Percentiles rank a stretch among this genome's conserved stretches.
Evolutionary conservation across 2,113 vertebrate species (phyloP).

Genomic region (Ictidomys tridecemlineatus): DNA sequence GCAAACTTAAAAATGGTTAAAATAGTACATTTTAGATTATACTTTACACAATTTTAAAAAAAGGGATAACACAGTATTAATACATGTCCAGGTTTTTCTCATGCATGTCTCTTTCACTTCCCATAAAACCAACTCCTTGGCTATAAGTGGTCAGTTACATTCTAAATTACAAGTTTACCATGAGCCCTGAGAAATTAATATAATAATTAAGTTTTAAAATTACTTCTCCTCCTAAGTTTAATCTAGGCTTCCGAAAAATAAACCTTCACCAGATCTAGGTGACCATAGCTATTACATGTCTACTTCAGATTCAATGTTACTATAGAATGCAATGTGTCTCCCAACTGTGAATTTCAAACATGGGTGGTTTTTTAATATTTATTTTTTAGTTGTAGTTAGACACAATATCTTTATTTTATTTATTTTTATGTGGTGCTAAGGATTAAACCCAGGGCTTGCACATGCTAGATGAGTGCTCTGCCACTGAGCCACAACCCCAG

Average conservation of each 20-base stretch:
- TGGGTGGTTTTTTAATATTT: neutral
- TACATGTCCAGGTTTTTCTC: conserved; percentile 1
- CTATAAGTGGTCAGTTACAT: neutral
- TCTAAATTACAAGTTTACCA: conserved; percentile 13
- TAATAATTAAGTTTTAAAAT: neutral
- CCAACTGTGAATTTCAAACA: conserved; percentile 34
- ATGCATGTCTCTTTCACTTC: neutral
- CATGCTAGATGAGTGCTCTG: too few relatives aligned
- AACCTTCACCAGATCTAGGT: neutral
- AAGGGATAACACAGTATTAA: neutral
- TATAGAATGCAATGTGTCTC: neutral
- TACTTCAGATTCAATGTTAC: neutral
- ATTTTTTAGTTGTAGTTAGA: too few relatives aligned
- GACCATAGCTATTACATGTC: neutral
- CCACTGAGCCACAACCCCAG: too few relatives aligned
- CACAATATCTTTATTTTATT: too few relatives aligned
- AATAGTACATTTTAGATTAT: neutral
- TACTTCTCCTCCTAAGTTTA: neutral
- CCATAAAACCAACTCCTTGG: neutral
- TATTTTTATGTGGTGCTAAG: too few relatives aligned
- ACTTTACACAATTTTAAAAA: neutral
- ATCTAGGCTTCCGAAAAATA: conserved; percentile 2
- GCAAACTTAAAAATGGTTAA: neutral
- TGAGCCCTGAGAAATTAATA: neutral
- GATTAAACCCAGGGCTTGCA: too few relatives aligned